Evolutionary conservation across 2,113 vertebrate species (phyloP).

Genomic region (Oenanthe melanoleuca): DNA sequence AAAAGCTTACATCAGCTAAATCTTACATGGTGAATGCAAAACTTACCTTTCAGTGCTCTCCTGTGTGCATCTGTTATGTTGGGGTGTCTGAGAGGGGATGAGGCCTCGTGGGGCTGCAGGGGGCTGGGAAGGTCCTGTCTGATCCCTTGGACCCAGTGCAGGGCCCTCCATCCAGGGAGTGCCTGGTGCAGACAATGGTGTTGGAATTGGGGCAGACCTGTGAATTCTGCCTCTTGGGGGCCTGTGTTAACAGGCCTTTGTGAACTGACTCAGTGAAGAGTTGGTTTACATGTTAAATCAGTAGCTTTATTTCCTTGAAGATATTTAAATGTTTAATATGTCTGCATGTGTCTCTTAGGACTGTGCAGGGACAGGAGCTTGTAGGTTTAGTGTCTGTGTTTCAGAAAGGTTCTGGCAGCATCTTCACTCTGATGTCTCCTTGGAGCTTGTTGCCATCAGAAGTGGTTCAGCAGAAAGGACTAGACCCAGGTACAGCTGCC

Average conservation of each 20-base stretch:
- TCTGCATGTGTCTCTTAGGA: not conserved
- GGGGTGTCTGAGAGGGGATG: accelerated
- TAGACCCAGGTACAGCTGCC: not conserved
- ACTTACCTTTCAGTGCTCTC: not conserved
- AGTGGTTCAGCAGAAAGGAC: not conserved
- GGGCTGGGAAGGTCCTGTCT: not conserved
- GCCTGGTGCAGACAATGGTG: not conserved
- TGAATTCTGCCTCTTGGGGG: not conserved
- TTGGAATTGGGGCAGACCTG: accelerated
- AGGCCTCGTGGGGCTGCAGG: not conserved
- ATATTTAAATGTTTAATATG: not conserved
- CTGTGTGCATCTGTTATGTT: not conserved
- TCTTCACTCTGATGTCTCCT: not conserved
- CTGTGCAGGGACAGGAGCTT: not conserved
- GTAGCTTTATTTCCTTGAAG: not conserved
- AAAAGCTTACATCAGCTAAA: not conserved
- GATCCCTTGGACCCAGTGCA: not conserved
- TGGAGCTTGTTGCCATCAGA: not conserved
- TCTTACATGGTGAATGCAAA: not conserved
- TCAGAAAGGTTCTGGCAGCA: not conserved
- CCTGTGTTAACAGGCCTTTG: not conserved
- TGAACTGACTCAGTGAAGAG: not conserved
- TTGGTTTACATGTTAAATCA: not conserved
- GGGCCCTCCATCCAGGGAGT: accelerated
- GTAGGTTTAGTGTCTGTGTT: not conserved